Conservation (phyloP, 1,140 invertebrate genomes). For the Dendrolimus kikuchii region DNA sequence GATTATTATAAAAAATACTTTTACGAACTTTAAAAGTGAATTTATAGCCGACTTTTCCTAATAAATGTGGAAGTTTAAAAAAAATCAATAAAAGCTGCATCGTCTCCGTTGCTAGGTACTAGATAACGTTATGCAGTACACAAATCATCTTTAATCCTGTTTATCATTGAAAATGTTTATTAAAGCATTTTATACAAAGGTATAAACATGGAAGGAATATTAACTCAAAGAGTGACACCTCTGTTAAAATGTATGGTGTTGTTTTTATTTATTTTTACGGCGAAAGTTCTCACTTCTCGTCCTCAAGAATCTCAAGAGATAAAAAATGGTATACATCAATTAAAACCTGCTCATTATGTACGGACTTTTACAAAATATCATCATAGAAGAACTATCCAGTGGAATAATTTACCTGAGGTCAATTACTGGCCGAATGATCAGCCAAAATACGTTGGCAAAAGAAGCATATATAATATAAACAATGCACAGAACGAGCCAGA, state of each 20-base stretch:
- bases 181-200: neutral
- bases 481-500: too few relatives aligned
- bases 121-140: constrained; percentile 32
- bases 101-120: constrained; percentile 44
- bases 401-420: constrained; percentile 40
- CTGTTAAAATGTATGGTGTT: constrained; percentile 57
- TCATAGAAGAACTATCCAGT: constrained; percentile 55
- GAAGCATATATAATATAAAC: constrained; percentile 1
- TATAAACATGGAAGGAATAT: constrained; percentile 43
- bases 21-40: too few relatives aligned
- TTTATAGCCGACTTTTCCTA: neutral
- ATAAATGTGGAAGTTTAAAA: constrained; percentile 12
- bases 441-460: constrained; percentile 37
- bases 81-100: constrained; percentile 61
- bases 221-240: constrained; percentile 51
- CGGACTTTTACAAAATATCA: constrained; percentile 64
- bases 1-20: too few relatives aligned
- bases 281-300: constrained; percentile 54
- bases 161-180: constrained; percentile 1
- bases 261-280: constrained; percentile 62
- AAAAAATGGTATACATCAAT: constrained; percentile 47
- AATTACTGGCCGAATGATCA: constrained; percentile 43
- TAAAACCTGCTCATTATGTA: constrained; percentile 51
- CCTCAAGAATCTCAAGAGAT: constrained; percentile 49
- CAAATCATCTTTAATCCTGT: constrained; percentile 1